These are phyloP conservation scores for Mellilla xanthometata DNA, from an alignment of 2,888 invertebrate genomes.

Conservation along the genomic window DNA sequence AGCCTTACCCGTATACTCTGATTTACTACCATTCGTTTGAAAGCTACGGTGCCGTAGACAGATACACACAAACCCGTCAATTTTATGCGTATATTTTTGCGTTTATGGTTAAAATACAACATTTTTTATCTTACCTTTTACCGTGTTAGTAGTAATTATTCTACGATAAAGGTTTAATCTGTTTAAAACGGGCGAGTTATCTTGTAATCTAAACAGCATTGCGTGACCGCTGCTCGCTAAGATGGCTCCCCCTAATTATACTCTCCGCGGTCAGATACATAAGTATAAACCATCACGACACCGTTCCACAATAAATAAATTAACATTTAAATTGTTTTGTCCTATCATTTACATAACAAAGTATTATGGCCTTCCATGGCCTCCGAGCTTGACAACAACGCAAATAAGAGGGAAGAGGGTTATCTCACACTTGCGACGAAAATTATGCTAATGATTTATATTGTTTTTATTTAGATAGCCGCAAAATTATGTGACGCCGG, in stretches of 20 bases:
- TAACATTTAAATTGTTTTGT: conserved; percentile 75
- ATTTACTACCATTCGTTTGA: too few relatives aligned
- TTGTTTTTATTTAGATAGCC: conserved; percentile 33
- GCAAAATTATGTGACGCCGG: conserved; percentile 12
- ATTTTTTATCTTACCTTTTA: too few relatives aligned
- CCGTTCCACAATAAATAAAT: conserved; percentile 57
- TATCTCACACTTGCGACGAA: conserved; percentile 33
- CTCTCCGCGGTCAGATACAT: conserved; percentile 26
- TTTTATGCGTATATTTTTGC: too few relatives aligned
- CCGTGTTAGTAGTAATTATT: too few relatives aligned
- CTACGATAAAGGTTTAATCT: too few relatives aligned
- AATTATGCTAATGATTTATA: conserved; percentile 39
- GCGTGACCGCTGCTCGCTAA: conserved; percentile 9
- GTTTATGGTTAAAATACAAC: too few relatives aligned
- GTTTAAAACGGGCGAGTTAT: too few relatives aligned
- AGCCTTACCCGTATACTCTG: too few relatives aligned
- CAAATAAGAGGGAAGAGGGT: conserved; percentile 42
- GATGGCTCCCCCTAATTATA: conserved; percentile 22
- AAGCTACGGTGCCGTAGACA: too few relatives aligned
- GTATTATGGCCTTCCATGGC: conserved; percentile 36
- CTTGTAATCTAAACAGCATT: neutral
- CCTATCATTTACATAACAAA: conserved; percentile 72
- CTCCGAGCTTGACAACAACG: conserved; percentile 30
- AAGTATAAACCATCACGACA: conserved; percentile 15
- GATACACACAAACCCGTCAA: too few relatives aligned